Conservation (phyloP, 2,113 vertebrate species). For the Nesoenas mayeri region DNA sequence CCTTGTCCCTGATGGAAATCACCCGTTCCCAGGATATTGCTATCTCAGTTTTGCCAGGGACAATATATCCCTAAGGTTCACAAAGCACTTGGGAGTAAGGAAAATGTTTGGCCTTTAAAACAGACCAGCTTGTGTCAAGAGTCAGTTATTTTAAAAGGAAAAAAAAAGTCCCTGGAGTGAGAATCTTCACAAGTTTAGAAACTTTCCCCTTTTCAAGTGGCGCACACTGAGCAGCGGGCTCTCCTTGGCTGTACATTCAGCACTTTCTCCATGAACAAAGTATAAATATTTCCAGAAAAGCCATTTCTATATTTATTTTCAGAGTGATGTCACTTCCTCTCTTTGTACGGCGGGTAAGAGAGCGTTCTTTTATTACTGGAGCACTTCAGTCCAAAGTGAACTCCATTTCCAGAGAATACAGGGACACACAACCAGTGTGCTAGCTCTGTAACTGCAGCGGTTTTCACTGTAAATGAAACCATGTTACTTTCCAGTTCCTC, state of each 20-base stretch:
- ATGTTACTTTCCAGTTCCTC: neutral
- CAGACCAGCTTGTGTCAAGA: conserved; percentile 53
- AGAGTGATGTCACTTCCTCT: conserved; percentile 52
- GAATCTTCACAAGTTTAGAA: conserved; percentile 36
- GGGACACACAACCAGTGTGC: neutral
- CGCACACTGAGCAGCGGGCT: neutral
- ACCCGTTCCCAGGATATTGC: conserved; percentile 52
- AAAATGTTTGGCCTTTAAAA: conserved; percentile 56
- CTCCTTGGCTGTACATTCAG: conserved; percentile 46
- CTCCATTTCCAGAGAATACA: conserved; percentile 15
- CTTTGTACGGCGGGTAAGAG: neutral
- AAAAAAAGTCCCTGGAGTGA: neutral
- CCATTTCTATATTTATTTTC: conserved; percentile 66
- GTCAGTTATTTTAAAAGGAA: conserved; percentile 38
- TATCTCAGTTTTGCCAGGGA: conserved; percentile 53
- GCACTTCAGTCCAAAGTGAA: neutral
- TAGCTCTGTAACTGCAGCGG: neutral
- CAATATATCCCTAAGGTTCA: conserved; percentile 54
- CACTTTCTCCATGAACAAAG: conserved; percentile 28
- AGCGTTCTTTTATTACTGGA: neutral
- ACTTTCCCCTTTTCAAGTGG: conserved; percentile 16
- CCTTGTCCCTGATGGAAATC: conserved; percentile 49
- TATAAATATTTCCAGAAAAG: conserved; percentile 63
- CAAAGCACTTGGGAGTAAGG: conserved; percentile 43
- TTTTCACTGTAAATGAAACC: conserved; percentile 11